Evolutionary conservation across 2,113 vertebrate species (phyloP).

Genomic region (Sapajus apella): DNA sequence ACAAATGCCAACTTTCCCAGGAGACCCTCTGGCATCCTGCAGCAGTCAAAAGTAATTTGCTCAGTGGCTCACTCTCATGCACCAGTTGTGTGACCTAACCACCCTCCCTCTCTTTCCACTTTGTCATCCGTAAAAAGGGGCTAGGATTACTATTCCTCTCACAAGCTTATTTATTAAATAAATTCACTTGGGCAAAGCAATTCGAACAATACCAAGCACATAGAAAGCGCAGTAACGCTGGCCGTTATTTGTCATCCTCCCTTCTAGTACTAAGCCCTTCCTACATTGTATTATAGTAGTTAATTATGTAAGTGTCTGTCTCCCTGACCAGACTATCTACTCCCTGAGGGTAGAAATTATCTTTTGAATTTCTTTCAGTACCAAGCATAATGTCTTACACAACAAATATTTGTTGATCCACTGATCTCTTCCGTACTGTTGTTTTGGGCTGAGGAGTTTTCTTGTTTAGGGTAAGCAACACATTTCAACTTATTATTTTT

Average conservation of each 20-base stretch:
- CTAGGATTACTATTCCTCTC: not conserved
- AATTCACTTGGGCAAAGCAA: not conserved
- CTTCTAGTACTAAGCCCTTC: not conserved
- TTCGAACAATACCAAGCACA: not conserved
- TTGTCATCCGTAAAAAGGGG: constrained; percentile 4
- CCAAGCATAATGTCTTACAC: not conserved
- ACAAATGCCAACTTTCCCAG: not conserved
- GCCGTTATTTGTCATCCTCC: not conserved
- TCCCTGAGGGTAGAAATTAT: not conserved
- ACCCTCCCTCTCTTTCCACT: not conserved
- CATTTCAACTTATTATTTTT: not conserved
- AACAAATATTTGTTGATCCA: not conserved
- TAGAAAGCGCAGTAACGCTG: not conserved
- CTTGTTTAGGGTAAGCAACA: constrained; percentile 23
- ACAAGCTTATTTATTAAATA: constrained; percentile 9
- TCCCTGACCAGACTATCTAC: not conserved
- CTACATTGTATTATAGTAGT: not conserved
- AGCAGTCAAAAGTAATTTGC: not conserved
- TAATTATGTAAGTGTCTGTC: not conserved
- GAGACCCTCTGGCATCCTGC: not conserved
- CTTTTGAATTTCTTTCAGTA: constrained; percentile 30
- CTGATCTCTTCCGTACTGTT: not conserved
- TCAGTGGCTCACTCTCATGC: not conserved
- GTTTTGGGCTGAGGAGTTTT: not conserved
- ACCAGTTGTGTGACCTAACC: not conserved